These are phyloP conservation scores for Lasiurus borealis DNA, from an alignment of 2,113 vertebrate species.

Conservation along the genomic window DNA sequence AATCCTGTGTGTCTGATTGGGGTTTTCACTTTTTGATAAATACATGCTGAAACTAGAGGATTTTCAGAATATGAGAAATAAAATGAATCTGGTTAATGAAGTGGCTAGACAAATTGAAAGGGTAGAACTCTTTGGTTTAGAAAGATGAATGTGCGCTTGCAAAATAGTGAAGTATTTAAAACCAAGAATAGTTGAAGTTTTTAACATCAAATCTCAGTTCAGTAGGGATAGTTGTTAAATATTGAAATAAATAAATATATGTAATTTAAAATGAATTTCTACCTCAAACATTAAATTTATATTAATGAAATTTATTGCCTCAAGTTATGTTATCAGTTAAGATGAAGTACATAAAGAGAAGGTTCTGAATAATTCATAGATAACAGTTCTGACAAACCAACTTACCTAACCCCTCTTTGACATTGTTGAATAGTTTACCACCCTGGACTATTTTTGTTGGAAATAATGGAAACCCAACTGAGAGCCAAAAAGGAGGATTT, in stretches of 20 bases:
- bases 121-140: not conserved
- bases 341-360: not conserved
- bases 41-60: not conserved
- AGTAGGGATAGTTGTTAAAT: not conserved
- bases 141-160: not conserved
- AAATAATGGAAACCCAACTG: slow-evolving; percentile 46
- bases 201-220: not conserved
- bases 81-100: not conserved
- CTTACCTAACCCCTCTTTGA: slow-evolving; percentile 26
- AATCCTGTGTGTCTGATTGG: not conserved
- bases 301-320: not conserved
- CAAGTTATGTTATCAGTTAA: not conserved
- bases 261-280: slow-evolving; percentile 61
- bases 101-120: not conserved
- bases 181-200: slow-evolving; percentile 6
- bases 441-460: not conserved
- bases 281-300: not conserved
- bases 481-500: slow-evolving; percentile 38
- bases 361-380: not conserved
- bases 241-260: slow-evolving; percentile 51
- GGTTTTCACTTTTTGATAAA: slow-evolving; percentile 25
- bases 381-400: not conserved
- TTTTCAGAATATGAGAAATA: slow-evolving; percentile 50
- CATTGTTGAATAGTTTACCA: not conserved
- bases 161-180: not conserved